These are phyloP conservation scores for Sesia apiformis DNA, from an alignment of 2,888 invertebrate genomes.

Conservation along the genomic window DNA sequence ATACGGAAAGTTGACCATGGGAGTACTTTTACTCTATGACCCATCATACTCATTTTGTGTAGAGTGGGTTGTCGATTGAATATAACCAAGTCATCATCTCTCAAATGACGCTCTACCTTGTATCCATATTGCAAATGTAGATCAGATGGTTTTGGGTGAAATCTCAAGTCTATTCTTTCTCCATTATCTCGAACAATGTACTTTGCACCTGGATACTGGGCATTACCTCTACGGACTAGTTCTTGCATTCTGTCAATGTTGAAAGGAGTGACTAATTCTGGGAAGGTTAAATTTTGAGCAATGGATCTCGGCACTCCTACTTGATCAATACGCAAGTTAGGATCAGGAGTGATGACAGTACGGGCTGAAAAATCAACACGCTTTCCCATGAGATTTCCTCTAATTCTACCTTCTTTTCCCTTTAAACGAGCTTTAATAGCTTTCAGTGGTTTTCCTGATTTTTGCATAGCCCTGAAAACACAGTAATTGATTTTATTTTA, in stretches of 20 bases:
- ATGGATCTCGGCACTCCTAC: conserved; percentile 98
- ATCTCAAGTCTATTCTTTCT: conserved; percentile 97
- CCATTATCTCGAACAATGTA: conserved; percentile 99
- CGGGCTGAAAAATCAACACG: conserved; percentile 99
- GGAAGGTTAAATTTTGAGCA: conserved; percentile 99
- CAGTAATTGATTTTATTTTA: background rate
- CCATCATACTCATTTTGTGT: conserved; percentile 99
- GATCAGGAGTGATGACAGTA: conserved; percentile 98
- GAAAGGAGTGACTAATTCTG: conserved; percentile 99
- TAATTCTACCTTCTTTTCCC: conserved; percentile 98
- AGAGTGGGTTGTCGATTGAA: conserved; percentile 99
- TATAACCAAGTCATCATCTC: conserved; percentile 98
- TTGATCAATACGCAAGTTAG: conserved; percentile 94
- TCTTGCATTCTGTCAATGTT: conserved; percentile 97
- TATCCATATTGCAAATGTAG: conserved; percentile 97
- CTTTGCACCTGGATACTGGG: conserved; percentile 99
- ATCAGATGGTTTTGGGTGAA: conserved; percentile 98
- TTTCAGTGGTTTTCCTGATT: conserved; percentile 98
- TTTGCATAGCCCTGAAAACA: conserved; percentile 91
- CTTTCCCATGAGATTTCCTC: conserved; percentile 99
- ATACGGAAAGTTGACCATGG: conserved; percentile 99
- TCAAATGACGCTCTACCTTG: conserved; percentile 96
- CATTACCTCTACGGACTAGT: conserved; percentile 95
- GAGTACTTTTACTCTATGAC: conserved; percentile 96
- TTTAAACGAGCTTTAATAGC: conserved; percentile 96